Percentiles rank a stretch among this genome's conserved stretches.
phyloP scores from a whole-genome alignment of 1,140 invertebrate species.

The Phymorhynchus buccinoides region DNA sequence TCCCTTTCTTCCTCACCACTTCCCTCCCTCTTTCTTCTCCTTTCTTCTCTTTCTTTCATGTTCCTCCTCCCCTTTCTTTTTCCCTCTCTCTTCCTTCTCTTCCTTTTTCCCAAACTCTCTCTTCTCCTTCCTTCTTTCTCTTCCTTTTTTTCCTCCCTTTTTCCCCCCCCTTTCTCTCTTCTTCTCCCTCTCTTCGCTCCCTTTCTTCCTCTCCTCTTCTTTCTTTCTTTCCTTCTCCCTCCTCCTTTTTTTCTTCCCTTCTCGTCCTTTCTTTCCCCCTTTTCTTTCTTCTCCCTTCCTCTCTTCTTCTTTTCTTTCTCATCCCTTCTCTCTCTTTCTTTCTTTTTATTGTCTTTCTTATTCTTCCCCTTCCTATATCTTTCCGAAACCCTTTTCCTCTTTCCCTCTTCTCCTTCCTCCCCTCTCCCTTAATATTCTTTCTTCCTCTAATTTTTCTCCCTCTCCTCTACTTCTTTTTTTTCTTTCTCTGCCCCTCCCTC shows the following conservation, averaged over 20 bases:
- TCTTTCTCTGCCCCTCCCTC: no score
- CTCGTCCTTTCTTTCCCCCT: no score
- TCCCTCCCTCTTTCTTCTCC: no score
- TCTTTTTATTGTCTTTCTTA: not conserved
- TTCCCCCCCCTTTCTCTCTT: no score
- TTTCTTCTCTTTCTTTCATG: not conserved
- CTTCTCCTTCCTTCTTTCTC: not conserved
- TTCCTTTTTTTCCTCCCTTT: not conserved
- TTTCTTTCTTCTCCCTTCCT: not conserved
- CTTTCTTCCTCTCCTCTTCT: not conserved
- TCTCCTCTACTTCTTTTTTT: not conserved
- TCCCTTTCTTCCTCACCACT: not conserved
- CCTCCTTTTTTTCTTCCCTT: not conserved
- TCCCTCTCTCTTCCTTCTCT: not conserved
- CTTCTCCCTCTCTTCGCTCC: no score
- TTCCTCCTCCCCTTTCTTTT: not conserved
- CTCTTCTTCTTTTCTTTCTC: not conserved
- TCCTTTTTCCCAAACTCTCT: no score
- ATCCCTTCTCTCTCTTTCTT: not conserved
- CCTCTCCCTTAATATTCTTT: no score
- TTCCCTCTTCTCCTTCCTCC: not conserved
- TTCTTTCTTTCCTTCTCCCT: not conserved
- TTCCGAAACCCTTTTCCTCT: no score
- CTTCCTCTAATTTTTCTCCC: no score
- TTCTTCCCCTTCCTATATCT: no score